Conservation (phyloP, 2,888 invertebrate species). For the Pyrrhosoma nymphula region DNA sequence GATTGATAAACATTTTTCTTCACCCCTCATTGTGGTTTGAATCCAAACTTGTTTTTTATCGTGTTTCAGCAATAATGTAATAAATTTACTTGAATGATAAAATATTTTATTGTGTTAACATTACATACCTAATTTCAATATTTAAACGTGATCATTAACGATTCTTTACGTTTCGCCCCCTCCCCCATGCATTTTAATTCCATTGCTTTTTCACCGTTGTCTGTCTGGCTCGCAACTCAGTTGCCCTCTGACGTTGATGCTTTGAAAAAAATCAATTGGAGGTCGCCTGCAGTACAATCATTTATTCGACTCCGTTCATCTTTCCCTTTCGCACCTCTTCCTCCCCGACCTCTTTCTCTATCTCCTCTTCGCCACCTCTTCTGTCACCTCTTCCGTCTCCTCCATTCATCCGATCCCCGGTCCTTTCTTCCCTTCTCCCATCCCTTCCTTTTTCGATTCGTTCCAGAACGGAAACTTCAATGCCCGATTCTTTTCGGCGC, state of each 20-base stretch:
- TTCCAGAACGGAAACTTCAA: slow-evolving; percentile 47
- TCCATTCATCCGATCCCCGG: neutral
- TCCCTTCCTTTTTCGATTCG: neutral
- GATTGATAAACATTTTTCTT: too few species aligned
- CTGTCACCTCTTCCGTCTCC: neutral
- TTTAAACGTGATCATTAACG: neutral
- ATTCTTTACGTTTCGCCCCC: neutral
- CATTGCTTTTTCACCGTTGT: neutral
- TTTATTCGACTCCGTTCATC: neutral
- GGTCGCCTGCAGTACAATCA: neutral
- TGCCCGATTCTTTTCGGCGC: slow-evolving; percentile 5
- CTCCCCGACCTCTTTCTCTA: neutral
- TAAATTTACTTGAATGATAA: too few species aligned
- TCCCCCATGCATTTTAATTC: neutral
- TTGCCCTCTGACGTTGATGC: neutral
- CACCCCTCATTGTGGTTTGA: too few species aligned
- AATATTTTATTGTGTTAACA: too few species aligned
- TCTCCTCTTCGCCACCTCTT: neutral
- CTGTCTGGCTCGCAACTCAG: neutral
- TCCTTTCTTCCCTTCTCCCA: neutral
- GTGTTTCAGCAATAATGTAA: too few species aligned
- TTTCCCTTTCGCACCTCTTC: neutral
- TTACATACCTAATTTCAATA: too few species aligned
- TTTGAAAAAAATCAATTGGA: neutral
- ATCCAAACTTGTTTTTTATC: too few species aligned